Conservation (phyloP, 2,113 vertebrate genomes). For the Gobio gobio region DNA sequence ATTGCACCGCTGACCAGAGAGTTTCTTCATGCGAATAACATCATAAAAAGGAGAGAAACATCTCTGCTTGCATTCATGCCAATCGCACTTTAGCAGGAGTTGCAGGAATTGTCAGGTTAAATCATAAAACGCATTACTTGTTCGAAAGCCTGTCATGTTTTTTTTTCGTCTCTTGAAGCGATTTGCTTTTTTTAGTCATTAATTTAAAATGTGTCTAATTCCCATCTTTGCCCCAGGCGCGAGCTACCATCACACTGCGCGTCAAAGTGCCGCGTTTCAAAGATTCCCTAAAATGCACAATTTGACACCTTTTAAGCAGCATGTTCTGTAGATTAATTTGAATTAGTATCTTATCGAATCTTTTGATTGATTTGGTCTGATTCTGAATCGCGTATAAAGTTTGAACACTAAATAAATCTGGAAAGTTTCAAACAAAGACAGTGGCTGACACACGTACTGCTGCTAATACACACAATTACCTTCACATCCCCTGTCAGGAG, state of each 20-base stretch:
- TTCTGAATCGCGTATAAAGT: not conserved
- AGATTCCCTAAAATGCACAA: slow-evolving; percentile 33
- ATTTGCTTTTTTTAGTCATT: slow-evolving; percentile 43
- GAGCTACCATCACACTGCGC: slow-evolving; percentile 41
- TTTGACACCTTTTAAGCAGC: slow-evolving; percentile 9
- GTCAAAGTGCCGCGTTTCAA: slow-evolving; percentile 12
- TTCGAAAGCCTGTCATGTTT: slow-evolving; percentile 39
- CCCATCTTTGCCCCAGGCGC: slow-evolving; percentile 29
- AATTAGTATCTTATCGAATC: not conserved
- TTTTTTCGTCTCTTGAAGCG: slow-evolving; percentile 19
- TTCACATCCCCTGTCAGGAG: not conserved
- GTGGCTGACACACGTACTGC: not conserved
- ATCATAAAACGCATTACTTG: slow-evolving; percentile 53
- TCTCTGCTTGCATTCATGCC: not conserved
- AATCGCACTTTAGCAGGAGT: slow-evolving; percentile 41
- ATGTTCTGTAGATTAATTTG: not conserved
- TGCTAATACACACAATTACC: not conserved
- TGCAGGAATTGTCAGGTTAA: slow-evolving; percentile 45
- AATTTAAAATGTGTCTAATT: slow-evolving; percentile 54
- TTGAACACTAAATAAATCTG: not conserved
- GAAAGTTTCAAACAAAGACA: not conserved
- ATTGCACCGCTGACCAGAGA: slow-evolving; percentile 32
- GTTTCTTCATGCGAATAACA: slow-evolving; percentile 25
- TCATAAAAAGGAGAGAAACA: slow-evolving; percentile 1
- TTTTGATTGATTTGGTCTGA: not conserved